Evolutionary conservation across 2,113 vertebrate genomes (phyloP).

Genomic region (Porphyrio hochstetteri): DNA sequence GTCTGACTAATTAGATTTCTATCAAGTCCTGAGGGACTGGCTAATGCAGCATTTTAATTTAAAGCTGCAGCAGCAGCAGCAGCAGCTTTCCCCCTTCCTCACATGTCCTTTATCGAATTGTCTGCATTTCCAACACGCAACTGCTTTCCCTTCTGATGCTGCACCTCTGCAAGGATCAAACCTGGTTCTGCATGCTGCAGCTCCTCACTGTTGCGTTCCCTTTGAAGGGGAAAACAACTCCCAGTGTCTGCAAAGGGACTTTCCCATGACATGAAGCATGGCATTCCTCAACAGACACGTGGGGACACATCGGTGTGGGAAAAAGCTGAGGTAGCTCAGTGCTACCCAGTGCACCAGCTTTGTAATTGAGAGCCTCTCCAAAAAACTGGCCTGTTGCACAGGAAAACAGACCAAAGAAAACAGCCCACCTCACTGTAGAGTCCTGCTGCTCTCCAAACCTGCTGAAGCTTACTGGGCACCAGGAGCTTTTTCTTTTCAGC

Average conservation of each 20-base stretch:
- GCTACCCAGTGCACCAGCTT: neutral
- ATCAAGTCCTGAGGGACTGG: constrained; percentile 56
- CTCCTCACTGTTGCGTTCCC: neutral
- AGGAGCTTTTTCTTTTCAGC: neutral
- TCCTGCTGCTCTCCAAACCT: neutral
- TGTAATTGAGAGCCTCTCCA: neutral
- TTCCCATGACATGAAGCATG: neutral
- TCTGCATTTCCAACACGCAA: neutral
- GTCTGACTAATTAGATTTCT: constrained; percentile 73
- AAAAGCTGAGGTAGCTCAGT: neutral
- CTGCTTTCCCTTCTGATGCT: fast-evolving
- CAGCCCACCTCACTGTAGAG: neutral
- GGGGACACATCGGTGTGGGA: neutral
- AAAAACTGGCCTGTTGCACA: neutral
- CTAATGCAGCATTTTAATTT: constrained; percentile 58
- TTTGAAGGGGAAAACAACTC: neutral
- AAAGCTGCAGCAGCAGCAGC: neutral
- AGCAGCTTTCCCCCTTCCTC: neutral
- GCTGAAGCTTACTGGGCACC: fast-evolving
- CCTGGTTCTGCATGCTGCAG: neutral
- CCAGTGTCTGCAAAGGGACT: neutral
- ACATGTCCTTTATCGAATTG: neutral
- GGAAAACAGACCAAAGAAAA: neutral
- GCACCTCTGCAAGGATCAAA: neutral
- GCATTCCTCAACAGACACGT: neutral